Evolutionary conservation across 2,888 invertebrate genomes (phyloP).

Genomic region (Scelioninae gen. 1): DNA sequence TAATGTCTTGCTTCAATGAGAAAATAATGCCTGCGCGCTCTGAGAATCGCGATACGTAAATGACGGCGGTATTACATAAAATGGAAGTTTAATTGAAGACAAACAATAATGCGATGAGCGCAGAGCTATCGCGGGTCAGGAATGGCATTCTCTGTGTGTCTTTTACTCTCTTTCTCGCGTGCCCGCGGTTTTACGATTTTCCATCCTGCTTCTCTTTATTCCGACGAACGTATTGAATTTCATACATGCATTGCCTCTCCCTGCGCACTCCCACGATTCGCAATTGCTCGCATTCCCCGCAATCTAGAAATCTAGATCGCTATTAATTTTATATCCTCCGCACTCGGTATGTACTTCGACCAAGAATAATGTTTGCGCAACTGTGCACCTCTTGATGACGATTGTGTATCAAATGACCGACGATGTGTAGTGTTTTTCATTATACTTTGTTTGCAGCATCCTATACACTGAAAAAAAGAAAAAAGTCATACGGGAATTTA

Average conservation of each 20-base stretch:
- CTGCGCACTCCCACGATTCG: slow-evolving; percentile 81
- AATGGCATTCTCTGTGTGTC: slow-evolving; percentile 79
- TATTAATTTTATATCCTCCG: slow-evolving; percentile 83
- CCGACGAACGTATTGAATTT: slow-evolving; percentile 82
- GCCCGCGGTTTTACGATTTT: slow-evolving; percentile 56
- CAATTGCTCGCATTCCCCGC: slow-evolving; percentile 83
- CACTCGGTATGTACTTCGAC: slow-evolving; percentile 62
- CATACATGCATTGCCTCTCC: slow-evolving; percentile 76
- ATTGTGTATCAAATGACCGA: slow-evolving; percentile 55
- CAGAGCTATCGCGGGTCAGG: slow-evolving; percentile 80
- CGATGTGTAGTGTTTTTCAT: slow-evolving; percentile 35
- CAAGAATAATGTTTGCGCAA: slow-evolving; percentile 69
- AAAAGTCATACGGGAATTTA: too few species aligned
- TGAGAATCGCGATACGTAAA: slow-evolving; percentile 79
- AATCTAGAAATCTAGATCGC: slow-evolving; percentile 84
- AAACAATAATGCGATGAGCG: slow-evolving; percentile 82
- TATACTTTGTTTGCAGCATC: slow-evolving; percentile 3
- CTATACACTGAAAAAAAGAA: slow-evolving; percentile 39
- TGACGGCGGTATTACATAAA: slow-evolving; percentile 80
- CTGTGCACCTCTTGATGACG: slow-evolving; percentile 58
- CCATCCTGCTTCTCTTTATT: slow-evolving; percentile 61
- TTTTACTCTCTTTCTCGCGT: slow-evolving; percentile 71
- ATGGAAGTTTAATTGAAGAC: slow-evolving; percentile 83
- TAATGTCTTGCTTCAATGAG: slow-evolving; percentile 41
- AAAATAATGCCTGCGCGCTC: slow-evolving; percentile 70